phyloP scores from a whole-genome alignment of 2,888 invertebrate genomes.

The Myathropa florea region DNA sequence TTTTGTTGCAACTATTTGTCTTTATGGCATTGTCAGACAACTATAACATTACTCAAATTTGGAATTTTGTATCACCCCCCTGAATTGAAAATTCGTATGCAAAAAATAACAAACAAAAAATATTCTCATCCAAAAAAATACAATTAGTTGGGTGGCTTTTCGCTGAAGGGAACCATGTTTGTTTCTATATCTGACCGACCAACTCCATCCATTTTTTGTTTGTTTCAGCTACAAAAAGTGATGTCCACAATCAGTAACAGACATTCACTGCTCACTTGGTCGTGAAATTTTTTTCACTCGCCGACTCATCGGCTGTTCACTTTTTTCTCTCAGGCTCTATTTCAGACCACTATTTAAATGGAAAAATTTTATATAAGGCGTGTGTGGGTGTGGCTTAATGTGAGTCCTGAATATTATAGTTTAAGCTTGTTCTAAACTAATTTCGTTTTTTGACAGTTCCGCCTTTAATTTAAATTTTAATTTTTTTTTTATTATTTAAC shows the following conservation, averaged over 20 bases:
- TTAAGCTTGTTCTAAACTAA: too few species aligned
- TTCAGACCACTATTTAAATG: too few species aligned
- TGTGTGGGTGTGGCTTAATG: too few species aligned
- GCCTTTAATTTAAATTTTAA: too few species aligned
- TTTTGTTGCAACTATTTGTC: background rate
- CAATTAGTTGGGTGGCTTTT: background rate
- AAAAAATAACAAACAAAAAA: background rate
- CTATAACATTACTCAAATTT: slow-evolving; percentile 8
- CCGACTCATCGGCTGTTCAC: too few species aligned
- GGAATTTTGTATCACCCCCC: background rate
- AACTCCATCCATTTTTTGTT: background rate
- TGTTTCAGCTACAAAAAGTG: background rate
- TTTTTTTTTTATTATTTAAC: too few species aligned
- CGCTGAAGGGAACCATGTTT: background rate
- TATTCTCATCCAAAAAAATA: background rate
- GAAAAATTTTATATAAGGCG: too few species aligned
- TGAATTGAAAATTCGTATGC: background rate
- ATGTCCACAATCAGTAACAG: slow-evolving; percentile 21
- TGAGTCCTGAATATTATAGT: too few species aligned
- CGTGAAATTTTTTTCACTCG: too few species aligned
- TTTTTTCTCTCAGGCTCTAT: too few species aligned
- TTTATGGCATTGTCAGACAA: background rate
- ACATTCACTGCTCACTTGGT: background rate
- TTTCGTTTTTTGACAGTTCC: too few species aligned
- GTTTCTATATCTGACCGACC: background rate